Base-by-base conservation (phyloP, 2,888 invertebrate species). In the Chymomyza caudatula region DNA sequence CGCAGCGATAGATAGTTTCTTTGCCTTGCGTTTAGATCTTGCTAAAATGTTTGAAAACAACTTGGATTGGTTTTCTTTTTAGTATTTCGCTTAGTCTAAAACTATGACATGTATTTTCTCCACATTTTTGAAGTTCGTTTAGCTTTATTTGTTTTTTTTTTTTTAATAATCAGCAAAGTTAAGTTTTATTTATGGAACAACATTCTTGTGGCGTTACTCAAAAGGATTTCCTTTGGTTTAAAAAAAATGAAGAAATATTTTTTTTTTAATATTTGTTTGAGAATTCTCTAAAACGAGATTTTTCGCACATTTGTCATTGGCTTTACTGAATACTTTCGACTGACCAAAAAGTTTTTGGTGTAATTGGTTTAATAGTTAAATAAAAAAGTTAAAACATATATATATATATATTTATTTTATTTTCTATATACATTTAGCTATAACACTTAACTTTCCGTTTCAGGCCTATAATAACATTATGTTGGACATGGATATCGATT, bases 231-330 rank as follows among this genome's bases (percentile, higher is more conserved):
- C 8, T 23, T 60, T 22, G 42, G 47, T 55, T 54, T 29, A 61
- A 61, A 61, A 68, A 71, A 73, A 70, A 70, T 65, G 67, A 74
- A n/a, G n/a, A n/a, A n/a, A n/a, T n/a, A n/a, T n/a, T n/a, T n/a
- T n/a, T n/a, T n/a, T n/a, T n/a, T n/a, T n/a, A n/a, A n/a, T n/a
- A 11, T 4, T 11, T 47, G 17, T 47, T n/a, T n/a, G 19, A 29
- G 74, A 75, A 72, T 73, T 72, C 74, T 77, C 77, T 77, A 77
- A 77, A 77, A 76, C 77, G 75, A 77, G 77, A 76, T 74, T 73
- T 71, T 71, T 69, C 51, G 63, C 47, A 65, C 53, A 22, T 54
- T 64, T 52, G 1, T 29, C 37, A 20, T 59, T 43, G 51, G 51
- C 51, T 65, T 17, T 13, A 13, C 47, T 47, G 47, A 47, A 47